Percentiles rank a stretch among this genome's conserved stretches.
These are phyloP conservation scores for Lepidothrix coronata DNA, from an alignment of 2,113 vertebrate genomes.

Conservation along the genomic window DNA sequence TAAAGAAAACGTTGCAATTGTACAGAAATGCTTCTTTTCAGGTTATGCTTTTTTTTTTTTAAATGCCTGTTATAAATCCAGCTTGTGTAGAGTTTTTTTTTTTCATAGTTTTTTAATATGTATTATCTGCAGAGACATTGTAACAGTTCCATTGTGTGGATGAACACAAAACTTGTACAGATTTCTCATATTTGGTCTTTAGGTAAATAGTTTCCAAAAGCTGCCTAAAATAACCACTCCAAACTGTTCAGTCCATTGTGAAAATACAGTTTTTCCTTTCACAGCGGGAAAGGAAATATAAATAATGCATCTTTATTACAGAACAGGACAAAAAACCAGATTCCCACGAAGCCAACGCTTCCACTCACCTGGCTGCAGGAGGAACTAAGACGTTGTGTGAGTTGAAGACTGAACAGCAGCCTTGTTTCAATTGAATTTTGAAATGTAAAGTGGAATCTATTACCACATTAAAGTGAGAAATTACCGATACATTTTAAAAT, in stretches of 20 bases:
- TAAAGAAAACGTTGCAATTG: constrained; percentile 52
- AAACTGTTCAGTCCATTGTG: constrained; percentile 75
- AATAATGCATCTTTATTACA: constrained; percentile 77
- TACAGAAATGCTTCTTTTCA: constrained; percentile 67
- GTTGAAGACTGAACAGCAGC: constrained; percentile 54
- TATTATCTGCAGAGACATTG: constrained; percentile 72
- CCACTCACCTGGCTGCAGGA: constrained; percentile 34
- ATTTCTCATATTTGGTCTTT: constrained; percentile 79
- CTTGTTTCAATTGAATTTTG: constrained; percentile 15
- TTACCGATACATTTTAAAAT: constrained; percentile 25
- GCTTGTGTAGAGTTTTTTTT: constrained; percentile 65
- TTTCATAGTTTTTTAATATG: constrained; percentile 69
- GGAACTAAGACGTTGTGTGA: constrained; percentile 54
- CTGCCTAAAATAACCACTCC: constrained; percentile 78
- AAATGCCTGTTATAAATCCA: constrained; percentile 73
- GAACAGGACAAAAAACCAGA: constrained; percentile 43
- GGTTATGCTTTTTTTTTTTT: constrained; percentile 52
- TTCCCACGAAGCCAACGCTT: constrained; percentile 36
- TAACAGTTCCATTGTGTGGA: constrained; percentile 69
- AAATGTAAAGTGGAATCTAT: constrained; percentile 58
- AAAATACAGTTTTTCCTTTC: constrained; percentile 71
- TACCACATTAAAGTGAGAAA: constrained; percentile 49
- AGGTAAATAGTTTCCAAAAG: constrained; percentile 77
- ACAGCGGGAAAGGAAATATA: constrained; percentile 75
- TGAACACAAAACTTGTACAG: constrained; percentile 76